phyloP scores from a whole-genome alignment of 2,797 vertebrate species.

The Falco cherrug region DNA sequence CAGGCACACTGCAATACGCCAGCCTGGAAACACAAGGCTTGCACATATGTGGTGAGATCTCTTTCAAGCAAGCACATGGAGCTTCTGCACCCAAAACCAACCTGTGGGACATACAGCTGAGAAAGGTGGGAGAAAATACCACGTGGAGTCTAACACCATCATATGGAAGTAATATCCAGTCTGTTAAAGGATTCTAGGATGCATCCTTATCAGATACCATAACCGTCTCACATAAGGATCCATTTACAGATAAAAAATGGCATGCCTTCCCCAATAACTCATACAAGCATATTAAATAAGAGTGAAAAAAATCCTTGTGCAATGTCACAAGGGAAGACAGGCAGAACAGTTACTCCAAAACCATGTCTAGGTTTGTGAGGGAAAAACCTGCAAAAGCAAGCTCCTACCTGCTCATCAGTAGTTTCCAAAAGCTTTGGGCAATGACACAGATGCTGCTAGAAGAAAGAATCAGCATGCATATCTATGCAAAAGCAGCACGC shows the following conservation, averaged over 20 bases:
- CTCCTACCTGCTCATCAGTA: background rate
- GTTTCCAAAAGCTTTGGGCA: background rate
- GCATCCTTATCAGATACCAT: background rate
- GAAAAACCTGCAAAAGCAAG: background rate
- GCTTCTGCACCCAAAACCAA: background rate
- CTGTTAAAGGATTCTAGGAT: background rate
- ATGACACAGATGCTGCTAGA: background rate
- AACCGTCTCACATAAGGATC: background rate
- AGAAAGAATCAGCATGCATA: background rate
- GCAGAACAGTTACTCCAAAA: background rate
- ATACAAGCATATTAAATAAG: background rate
- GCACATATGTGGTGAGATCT: rapidly evolving
- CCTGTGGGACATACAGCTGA: background rate
- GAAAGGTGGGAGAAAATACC: background rate
- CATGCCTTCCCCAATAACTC: background rate
- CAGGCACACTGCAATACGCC: background rate
- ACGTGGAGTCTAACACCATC: background rate
- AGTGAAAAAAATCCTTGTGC: background rate
- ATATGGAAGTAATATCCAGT: background rate
- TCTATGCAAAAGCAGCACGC: background rate
- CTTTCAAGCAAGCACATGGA: background rate
- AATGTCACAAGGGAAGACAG: background rate
- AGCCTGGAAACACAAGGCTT: background rate
- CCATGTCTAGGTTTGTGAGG: background rate
- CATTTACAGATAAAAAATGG: background rate